Evolutionary conservation across 2,113 vertebrate species (phyloP).

Genomic region (Nymphicus hollandicus): DNA sequence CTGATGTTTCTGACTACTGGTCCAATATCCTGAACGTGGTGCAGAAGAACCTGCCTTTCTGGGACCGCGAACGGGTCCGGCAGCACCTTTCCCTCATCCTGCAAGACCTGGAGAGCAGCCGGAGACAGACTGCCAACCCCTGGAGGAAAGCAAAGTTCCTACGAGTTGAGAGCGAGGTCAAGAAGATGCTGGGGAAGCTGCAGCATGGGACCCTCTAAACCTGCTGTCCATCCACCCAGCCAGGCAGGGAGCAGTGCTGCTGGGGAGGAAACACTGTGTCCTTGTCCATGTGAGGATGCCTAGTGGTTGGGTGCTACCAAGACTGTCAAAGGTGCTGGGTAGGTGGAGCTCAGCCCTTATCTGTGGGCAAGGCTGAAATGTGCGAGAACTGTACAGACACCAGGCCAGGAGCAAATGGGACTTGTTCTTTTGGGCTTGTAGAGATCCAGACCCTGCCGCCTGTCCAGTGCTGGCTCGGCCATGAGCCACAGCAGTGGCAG

Average conservation of each 20-base stretch:
- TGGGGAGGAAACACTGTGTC: rapidly evolving
- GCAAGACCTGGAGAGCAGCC: slow-evolving; percentile 87
- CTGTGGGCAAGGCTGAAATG: neutral
- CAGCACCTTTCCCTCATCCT: slow-evolving; percentile 87
- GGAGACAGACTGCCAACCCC: slow-evolving; percentile 80
- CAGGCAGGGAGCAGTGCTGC: neutral
- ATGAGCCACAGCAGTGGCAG: neutral
- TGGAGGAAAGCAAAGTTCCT: slow-evolving; percentile 89
- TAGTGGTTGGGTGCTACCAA: neutral
- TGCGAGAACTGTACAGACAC: neutral
- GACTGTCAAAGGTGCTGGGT: neutral
- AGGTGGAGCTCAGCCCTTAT: neutral
- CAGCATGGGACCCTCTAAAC: slow-evolving; percentile 17
- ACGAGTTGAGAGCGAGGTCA: slow-evolving; percentile 83
- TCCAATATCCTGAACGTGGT: slow-evolving; percentile 85
- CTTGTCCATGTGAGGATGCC: neutral
- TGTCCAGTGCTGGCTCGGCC: rapidly evolving
- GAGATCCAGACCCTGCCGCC: neutral
- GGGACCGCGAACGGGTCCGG: slow-evolving; percentile 79
- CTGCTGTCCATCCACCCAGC: neutral
- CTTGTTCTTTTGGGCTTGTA: neutral
- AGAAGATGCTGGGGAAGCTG: slow-evolving; percentile 72
- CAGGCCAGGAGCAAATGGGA: neutral
- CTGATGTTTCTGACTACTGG: slow-evolving; percentile 87
- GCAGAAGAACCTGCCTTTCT: slow-evolving; percentile 82